Conservation (phyloP, 2,797 vertebrate genomes). For the Peromyscus melanophrys region DNA sequence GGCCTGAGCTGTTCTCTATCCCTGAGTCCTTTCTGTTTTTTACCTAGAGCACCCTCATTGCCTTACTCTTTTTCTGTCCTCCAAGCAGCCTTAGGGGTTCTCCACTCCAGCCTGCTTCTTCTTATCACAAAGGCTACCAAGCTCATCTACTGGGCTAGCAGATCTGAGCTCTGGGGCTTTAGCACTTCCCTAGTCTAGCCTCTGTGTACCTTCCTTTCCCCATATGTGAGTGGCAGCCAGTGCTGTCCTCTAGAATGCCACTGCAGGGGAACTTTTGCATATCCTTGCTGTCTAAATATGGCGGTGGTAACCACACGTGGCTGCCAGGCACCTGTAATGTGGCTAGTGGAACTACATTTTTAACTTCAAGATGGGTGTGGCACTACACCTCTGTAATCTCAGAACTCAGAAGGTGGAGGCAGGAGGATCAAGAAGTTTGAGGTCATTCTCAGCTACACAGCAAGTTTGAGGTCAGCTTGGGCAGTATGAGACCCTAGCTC, state of each 20-base stretch:
- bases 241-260: background rate
- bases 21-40: background rate
- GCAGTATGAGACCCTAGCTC: background rate
- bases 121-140: background rate
- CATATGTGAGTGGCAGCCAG: background rate
- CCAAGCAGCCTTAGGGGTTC: background rate
- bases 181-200: background rate
- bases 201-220: background rate
- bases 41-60: background rate
- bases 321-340: background rate
- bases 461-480: background rate
- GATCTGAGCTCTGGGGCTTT: background rate
- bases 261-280: background rate
- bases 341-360: background rate
- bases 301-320: background rate
- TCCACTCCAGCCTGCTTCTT: background rate
- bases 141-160: background rate
- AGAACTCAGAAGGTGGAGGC: background rate
- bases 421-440: background rate
- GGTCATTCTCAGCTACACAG: background rate
- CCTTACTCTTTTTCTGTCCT: background rate
- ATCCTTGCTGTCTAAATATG: rapidly evolving
- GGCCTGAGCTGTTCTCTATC: background rate
- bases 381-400: background rate
- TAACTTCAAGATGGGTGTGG: background rate